These are phyloP conservation scores for Pollenia labialis DNA, from an alignment of 2,888 invertebrate species.

Conservation along the genomic window DNA sequence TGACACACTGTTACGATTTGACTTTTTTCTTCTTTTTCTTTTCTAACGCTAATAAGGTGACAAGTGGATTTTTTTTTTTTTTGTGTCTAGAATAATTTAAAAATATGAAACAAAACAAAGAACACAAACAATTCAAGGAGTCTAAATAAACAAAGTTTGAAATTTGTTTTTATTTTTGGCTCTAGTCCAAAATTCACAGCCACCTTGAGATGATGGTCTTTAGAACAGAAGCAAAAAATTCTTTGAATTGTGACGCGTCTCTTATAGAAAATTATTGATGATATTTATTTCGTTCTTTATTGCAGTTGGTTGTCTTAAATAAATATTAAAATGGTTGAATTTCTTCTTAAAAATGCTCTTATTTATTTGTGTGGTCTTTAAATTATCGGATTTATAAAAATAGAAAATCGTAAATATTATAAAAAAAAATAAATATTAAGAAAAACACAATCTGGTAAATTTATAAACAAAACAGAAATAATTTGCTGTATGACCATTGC, in stretches of 20 bases:
- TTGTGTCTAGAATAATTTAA: conserved; percentile 37
- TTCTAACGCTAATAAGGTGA: conserved; percentile 63
- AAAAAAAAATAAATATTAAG: conserved; percentile 28
- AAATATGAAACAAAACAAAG: background rate
- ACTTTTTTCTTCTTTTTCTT: conserved; percentile 13
- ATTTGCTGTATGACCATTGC: conserved; percentile 29
- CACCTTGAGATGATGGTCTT: background rate
- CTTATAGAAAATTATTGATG: conserved; percentile 38
- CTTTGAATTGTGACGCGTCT: conserved; percentile 63
- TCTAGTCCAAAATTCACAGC: conserved; percentile 16
- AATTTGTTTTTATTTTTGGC: conserved; percentile 22
- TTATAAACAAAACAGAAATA: conserved; percentile 57
- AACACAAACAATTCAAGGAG: conserved; percentile 43
- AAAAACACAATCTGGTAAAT: conserved; percentile 19
- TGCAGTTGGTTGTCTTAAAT: background rate
- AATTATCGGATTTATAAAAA: conserved; percentile 19
- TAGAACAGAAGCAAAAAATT: conserved; percentile 45
- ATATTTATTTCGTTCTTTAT: background rate
- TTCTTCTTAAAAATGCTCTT: background rate
- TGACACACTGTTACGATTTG: conserved; percentile 30
- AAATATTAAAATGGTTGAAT: conserved; percentile 33
- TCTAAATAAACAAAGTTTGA: conserved; percentile 39
- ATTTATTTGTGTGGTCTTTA: conserved; percentile 52
- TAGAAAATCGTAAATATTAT: conserved; percentile 13
- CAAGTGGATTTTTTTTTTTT: conserved; percentile 61